A percentile compares a stretch with the other conserved stretches of the same genome.
Evolutionary conservation across 2,797 vertebrate genomes (phyloP).

Genomic region (Pempheris klunzingeri): DNA sequence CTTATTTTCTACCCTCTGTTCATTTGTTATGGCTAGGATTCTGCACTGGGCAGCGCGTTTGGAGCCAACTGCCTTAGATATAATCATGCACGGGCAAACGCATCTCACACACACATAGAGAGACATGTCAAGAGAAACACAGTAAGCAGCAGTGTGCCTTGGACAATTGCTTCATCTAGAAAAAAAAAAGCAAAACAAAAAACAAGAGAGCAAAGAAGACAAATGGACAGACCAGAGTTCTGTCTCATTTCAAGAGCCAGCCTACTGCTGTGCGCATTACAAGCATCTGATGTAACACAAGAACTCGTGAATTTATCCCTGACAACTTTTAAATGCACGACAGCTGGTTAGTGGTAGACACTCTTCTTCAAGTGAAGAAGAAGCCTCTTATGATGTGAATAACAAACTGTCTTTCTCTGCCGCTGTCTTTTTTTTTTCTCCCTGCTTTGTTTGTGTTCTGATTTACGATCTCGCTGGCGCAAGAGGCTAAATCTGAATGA

Average conservation of each 20-base stretch:
- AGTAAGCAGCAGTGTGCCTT: slow-evolving; percentile 61
- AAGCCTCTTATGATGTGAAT: slow-evolving; percentile 69
- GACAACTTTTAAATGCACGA: slow-evolving; percentile 79
- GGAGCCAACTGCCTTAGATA: slow-evolving; percentile 81
- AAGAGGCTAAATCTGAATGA: slow-evolving; percentile 57
- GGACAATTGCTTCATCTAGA: slow-evolving; percentile 72
- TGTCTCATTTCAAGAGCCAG: slow-evolving; percentile 75
- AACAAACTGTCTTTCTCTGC: slow-evolving; percentile 71
- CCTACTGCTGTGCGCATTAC: slow-evolving; percentile 73
- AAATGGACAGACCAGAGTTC: slow-evolving; percentile 71
- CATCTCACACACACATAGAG: slow-evolving; percentile 27
- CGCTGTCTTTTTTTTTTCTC: slow-evolving; percentile 17
- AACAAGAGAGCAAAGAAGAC: slow-evolving; percentile 68
- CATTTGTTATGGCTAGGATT: slow-evolving; percentile 86
- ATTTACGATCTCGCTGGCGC: slow-evolving; percentile 59
- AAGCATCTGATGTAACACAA: slow-evolving; percentile 79
- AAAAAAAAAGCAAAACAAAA: slow-evolving; percentile 6
- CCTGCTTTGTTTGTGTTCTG: slow-evolving; percentile 71
- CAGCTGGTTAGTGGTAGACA: slow-evolving; percentile 79
- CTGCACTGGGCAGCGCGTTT: slow-evolving; percentile 86
- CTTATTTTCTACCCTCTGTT: slow-evolving; percentile 84
- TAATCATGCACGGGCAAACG: slow-evolving; percentile 58
- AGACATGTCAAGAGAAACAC: slow-evolving; percentile 69
- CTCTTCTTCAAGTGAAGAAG: slow-evolving; percentile 61
- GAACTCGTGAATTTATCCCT: slow-evolving; percentile 68